These are phyloP conservation scores for Bujurquina vittata DNA, from an alignment of 2,113 vertebrate species.

Conservation along the genomic window DNA sequence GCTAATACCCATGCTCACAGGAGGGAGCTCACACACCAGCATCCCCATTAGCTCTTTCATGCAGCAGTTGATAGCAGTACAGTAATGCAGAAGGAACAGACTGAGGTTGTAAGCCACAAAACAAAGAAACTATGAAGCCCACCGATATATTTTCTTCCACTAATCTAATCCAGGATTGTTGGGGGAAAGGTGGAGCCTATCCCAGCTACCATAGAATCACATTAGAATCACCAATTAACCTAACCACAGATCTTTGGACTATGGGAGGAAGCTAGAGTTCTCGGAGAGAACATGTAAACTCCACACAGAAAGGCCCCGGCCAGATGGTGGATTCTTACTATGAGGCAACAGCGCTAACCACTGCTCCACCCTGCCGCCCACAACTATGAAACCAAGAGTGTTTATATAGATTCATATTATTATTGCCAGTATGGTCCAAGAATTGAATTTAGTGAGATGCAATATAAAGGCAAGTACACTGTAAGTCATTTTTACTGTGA, in stretches of 20 bases:
- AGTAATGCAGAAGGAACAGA: neutral
- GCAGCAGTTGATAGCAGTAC: neutral
- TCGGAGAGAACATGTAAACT: too few species aligned
- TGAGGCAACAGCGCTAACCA: too few species aligned
- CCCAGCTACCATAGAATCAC: too few species aligned
- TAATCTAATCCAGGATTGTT: too few species aligned
- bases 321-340: too few species aligned
- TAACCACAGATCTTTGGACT: too few species aligned
- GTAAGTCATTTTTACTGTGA: slow-evolving; percentile 6
- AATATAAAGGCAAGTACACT: neutral
- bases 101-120: neutral
- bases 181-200: too few species aligned
- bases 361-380: too few species aligned
- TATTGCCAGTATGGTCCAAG: neutral
- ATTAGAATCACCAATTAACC: too few species aligned
- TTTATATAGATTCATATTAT: neutral
- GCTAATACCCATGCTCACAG: slow-evolving; percentile 42
- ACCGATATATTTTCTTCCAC: too few species aligned
- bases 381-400: neutral
- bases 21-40: slow-evolving; percentile 48
- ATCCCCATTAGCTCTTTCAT: neutral
- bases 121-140: neutral
- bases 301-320: too few species aligned
- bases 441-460: neutral
- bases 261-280: too few species aligned